Evolutionary conservation across 2,797 vertebrate species (phyloP), one percentile per base, ranked within the genome.

Genomic region (Mus caroli): DNA sequence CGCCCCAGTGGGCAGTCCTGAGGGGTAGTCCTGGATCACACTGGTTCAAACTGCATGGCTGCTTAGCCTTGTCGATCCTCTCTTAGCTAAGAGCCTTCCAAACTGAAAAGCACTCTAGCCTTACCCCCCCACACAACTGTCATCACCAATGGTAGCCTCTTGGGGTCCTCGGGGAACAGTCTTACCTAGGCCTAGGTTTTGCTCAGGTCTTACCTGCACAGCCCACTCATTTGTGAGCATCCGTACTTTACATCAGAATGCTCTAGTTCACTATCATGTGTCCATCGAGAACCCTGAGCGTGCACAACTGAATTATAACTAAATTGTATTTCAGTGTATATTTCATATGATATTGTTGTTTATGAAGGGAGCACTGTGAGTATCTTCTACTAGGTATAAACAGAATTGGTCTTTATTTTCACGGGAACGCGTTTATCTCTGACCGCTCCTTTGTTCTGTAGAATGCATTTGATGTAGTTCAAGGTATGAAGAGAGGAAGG

Each of bases 241-340:
- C 40, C 85, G 10, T 64, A 58, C 77, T 50, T 69, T 93, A 80
- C 26, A 50, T 78, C 20, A 79, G 28, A 11, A 89, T 84, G n/a
- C 40, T 86, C 52, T 87, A 69, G 46, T 28, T 80, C 64, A 2
- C 60, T 80, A 34, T 87, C 73, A 73, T 73, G 88, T 88, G 90
- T 91, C 58, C 93, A 46, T 58, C 54, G 67, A 75, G 50, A 88
- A 91, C 20, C n/a, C 34, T 37, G 69, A 91, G 28, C 34, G 24
- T 89, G 77, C 90, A 92, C n/a, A 92, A 22, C 40, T 71, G 62
- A 43, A 85, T 88, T 93, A 85, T 60, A 83, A 78, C 88, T 94
- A 62, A 77, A 80, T 90, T 80, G 80, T 94, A 37, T n/a, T 3
- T 60, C 67, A 54, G 13, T 88, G 0, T 83, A 22, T 90, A 13